phyloP scores from a whole-genome alignment of 2,797 vertebrate genomes.

The Falco concolor region DNA sequence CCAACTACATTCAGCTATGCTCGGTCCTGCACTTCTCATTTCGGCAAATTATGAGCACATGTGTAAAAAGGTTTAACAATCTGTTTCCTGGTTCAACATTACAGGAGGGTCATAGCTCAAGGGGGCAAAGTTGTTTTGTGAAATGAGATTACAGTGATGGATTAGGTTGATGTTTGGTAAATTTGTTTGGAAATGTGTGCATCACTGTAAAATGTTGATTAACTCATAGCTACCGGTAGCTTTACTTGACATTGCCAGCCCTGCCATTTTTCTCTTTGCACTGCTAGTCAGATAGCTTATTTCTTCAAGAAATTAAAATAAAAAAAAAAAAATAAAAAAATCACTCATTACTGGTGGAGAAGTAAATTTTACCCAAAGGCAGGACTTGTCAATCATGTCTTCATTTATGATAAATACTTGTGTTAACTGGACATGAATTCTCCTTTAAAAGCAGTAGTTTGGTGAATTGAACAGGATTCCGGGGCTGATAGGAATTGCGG shows the following conservation, averaged over 20 bases:
- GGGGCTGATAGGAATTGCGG: not conserved
- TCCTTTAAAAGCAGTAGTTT: conserved; percentile 8
- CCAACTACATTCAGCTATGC: fast-evolving
- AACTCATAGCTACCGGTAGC: not conserved
- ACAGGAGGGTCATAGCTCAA: not conserved
- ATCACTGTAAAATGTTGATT: not conserved
- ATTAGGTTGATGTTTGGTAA: not conserved
- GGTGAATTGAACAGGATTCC: not conserved
- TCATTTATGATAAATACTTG: not conserved
- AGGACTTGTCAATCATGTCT: not conserved
- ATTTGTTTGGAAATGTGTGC: not conserved
- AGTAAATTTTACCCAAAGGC: not conserved
- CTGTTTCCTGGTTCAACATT: not conserved
- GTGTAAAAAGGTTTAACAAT: not conserved
- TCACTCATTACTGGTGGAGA: not conserved
- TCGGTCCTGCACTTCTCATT: not conserved
- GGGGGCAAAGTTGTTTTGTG: not conserved
- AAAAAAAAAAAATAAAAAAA: not conserved
- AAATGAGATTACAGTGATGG: not conserved
- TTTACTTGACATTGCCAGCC: not conserved
- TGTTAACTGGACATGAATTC: not conserved
- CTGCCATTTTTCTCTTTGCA: not conserved
- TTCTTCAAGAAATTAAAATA: not conserved
- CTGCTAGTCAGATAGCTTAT: not conserved
- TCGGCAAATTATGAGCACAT: not conserved